Percentiles rank a stretch among this genome's conserved stretches.
phyloP scores from a whole-genome alignment of 2,888 invertebrate species.

The Conus canariensis region DNA sequence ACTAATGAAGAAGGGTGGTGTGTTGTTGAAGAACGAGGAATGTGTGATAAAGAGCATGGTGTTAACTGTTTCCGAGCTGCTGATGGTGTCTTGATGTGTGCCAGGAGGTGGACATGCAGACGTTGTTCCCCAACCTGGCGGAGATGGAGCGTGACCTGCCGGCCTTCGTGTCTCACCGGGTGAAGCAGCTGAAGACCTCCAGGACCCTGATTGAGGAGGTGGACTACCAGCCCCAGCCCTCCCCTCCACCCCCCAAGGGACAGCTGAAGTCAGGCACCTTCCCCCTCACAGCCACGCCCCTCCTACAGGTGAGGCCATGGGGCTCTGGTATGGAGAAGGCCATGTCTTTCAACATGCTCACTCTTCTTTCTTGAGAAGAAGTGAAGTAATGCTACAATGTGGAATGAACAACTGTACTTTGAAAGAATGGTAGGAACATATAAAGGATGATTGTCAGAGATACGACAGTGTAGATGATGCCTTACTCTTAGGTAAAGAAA shows the following conservation, averaged over 20 bases:
- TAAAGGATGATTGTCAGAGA: too few species aligned
- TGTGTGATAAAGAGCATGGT: too few species aligned
- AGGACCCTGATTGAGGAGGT: conserved; percentile 86
- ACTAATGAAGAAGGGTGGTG: too few species aligned
- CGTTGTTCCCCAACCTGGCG: conserved; percentile 77
- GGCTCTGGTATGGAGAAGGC: too few species aligned
- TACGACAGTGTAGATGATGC: too few species aligned
- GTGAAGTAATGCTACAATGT: too few species aligned
- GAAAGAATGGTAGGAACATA: too few species aligned
- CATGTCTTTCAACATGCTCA: not conserved
- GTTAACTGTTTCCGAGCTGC: too few species aligned
- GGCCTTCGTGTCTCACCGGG: conserved; percentile 82
- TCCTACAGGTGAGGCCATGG: conserved; percentile 44
- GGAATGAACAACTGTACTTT: too few species aligned
- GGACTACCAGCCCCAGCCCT: conserved; percentile 82
- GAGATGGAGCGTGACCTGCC: conserved; percentile 83
- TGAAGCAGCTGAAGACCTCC: conserved; percentile 87
- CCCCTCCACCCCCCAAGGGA: conserved; percentile 83
- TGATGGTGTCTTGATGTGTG: too few species aligned
- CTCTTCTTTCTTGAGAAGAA: not conserved
- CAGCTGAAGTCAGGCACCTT: conserved; percentile 84
- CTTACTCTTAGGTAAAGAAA: too few species aligned
- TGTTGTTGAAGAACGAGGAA: too few species aligned
- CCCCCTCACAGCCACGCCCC: conserved; percentile 70
- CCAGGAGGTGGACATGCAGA: conserved; percentile 56